Evolutionary conservation across 2,797 vertebrate genomes (phyloP), one percentile per base, ranked within the genome.

Genomic region (Gambelia wislizenii): DNA sequence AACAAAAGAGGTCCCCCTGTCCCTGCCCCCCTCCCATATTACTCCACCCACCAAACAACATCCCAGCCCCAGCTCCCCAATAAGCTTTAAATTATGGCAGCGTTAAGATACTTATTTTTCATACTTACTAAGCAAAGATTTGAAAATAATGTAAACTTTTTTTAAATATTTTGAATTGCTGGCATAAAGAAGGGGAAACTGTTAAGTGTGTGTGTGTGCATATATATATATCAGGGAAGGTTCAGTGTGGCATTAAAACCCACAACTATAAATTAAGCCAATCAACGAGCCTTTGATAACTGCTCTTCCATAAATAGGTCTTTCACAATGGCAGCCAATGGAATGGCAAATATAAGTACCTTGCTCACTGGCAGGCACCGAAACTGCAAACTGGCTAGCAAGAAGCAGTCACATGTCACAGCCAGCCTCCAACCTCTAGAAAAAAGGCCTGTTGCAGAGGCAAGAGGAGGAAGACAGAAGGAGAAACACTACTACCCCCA

Each of bases 21-120:
- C 39, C 69, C 61, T 49, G 64, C 64, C 52, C 14, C 77, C 77
- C 92, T 88, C 79, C 84, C 78, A 86, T 89, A 89, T 89, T 89
- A 89, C 61, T 89, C 56, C 72, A 89, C 78, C 89, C 89, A 85
- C 89, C 89, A 94, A 84, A 95, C 92, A 93, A 90, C 61, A 90
- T 89, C 89, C 92, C 96, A 95, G 96, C 94, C 86, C 90, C 61
- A 83, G 83, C 80, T 83, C 85, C 88, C 91, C 91, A 84, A 84
- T 91, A 95, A 96, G 96, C 96, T 96, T 97, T 97, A 97, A 96
- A 96, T 97, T 96, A 97, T 56, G 95, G 95, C 94, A 90, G 95
- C 94, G 75, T 76, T 47, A 89, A 95, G 61, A 92, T 93, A 92
- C 92, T 93, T 90, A 91, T 92, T 94, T 94, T 95, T 94, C 93